Conservation (phyloP, 2,888 invertebrate genomes). For the Nemotelus nigrinus region DNA sequence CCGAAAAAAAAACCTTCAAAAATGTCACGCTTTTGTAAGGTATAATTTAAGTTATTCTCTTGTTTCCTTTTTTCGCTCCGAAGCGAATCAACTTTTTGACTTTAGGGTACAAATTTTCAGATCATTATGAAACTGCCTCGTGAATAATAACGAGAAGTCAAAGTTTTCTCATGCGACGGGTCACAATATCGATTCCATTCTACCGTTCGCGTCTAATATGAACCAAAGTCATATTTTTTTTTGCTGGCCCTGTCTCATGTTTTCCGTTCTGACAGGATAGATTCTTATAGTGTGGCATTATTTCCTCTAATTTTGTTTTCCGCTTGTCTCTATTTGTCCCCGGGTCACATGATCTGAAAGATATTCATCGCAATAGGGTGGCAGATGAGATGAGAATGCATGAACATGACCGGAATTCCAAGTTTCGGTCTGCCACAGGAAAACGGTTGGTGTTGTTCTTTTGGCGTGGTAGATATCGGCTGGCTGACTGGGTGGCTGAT, state of each 20-base stretch:
- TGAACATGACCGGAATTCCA: conserved; percentile 49
- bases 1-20: too few relatives aligned
- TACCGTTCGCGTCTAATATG: too few relatives aligned
- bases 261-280: not conserved
- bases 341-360: conserved; percentile 25
- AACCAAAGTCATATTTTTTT: too few relatives aligned
- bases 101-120: conserved; percentile 50
- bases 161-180: not conserved
- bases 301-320: conserved; percentile 29
- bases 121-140: conserved; percentile 50
- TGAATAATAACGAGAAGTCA: conserved; percentile 49
- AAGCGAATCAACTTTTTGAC: conserved; percentile 42
- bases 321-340: conserved; percentile 36
- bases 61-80: not conserved
- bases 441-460: conserved; percentile 16
- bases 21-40: too few relatives aligned
- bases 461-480: not conserved
- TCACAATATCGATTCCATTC: too few relatives aligned
- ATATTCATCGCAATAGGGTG: conserved; percentile 38
- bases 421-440: conserved; percentile 35
- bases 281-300: conserved; percentile 10
- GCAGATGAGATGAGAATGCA: conserved; percentile 23
- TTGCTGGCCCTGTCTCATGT: too few relatives aligned
- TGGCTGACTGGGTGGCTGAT: too few relatives aligned
- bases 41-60: too few relatives aligned